Evolutionary conservation across 1,140 invertebrate genomes (phyloP), one percentile per base, ranked within the genome.

Genomic region (Chironomus striatipennis): DNA sequence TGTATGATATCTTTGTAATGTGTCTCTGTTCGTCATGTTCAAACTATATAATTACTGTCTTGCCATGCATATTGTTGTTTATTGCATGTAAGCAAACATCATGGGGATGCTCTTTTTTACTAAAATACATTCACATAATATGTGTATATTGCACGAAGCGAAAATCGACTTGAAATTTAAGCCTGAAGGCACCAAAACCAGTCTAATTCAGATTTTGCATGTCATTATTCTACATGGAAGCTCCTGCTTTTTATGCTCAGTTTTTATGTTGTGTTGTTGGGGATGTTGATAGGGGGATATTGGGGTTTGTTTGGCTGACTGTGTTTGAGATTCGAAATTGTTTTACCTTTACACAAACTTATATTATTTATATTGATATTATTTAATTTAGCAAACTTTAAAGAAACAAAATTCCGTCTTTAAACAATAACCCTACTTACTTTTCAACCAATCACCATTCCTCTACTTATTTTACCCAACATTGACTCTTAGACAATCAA

Each of bases 171-270:
- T 57, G 47, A 57, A 57, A 57, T 57, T 57, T 57, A 10, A 57
- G 65, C 65, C 65, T 18, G 9, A 10, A 70, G 65, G 17, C 65
- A 70, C 20, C 17, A 9, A 70, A 70, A 70, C 65, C 65, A 70
- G 65, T 70, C 65, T 70, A 70, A 70, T 70, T 70, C 65, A 70
- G 65, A 70, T 18, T 57, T 70, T 70, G 65, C 65, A 20, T 70
- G 65, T 70, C 65, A 70, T 70, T 70, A 70, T 21, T 70, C 47
- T n/a, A 12, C 12, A 57, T 57, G 47, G 47, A 57, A 57, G 47
- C 47, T 57, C 12, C 47, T 57, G 24, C 24, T 34, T 5, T n/a
- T 34, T 34, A 34, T 34, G 24, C 24, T 34, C n/a, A n/a, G n/a
- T n/a, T 34, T 34, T 10, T 57, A 57, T 57, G 47, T 7, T 57